Evolutionary conservation across 1,140 invertebrate genomes (phyloP).

Genomic region (Cydia splendana): DNA sequence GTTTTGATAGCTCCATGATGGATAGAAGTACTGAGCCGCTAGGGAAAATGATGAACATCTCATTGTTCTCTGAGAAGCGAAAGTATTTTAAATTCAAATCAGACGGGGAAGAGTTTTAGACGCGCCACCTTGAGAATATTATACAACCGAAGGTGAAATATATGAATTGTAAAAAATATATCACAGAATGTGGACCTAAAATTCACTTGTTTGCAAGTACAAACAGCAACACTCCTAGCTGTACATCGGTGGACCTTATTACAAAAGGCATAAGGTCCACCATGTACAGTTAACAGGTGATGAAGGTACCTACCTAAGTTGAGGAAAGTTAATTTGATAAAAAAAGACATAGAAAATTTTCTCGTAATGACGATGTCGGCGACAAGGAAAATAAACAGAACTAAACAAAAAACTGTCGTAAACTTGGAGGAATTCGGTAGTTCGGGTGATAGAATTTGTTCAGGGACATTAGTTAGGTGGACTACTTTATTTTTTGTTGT

Average conservation of each 20-base stretch:
- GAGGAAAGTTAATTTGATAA: neutral
- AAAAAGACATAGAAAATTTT: neutral
- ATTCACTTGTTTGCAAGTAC: neutral
- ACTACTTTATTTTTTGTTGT: neutral
- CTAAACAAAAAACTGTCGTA: slow-evolving; percentile 26
- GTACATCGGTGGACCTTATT: no score
- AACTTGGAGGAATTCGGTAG: slow-evolving; percentile 9
- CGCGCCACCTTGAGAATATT: slow-evolving; percentile 45
- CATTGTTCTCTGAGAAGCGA: slow-evolving; percentile 44
- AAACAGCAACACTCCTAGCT: no score
- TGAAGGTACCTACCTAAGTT: neutral
- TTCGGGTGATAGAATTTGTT: slow-evolving; percentile 27
- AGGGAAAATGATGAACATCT: slow-evolving; percentile 43
- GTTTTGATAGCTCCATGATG: slow-evolving; percentile 47
- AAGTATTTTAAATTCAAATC: slow-evolving; percentile 57
- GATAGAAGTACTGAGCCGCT: slow-evolving; percentile 44
- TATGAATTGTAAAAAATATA: neutral
- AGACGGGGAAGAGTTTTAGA: slow-evolving; percentile 42
- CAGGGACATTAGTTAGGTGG: slow-evolving; percentile 1
- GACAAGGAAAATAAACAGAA: slow-evolving; percentile 26
- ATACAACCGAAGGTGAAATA: slow-evolving; percentile 13
- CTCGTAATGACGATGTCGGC: neutral
- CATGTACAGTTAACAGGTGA: neutral
- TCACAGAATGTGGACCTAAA: slow-evolving; percentile 10
- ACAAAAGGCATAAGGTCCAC: no score